Evolutionary conservation across 2,888 invertebrate genomes (phyloP).

Genomic region (Orthonevra nobilis): DNA sequence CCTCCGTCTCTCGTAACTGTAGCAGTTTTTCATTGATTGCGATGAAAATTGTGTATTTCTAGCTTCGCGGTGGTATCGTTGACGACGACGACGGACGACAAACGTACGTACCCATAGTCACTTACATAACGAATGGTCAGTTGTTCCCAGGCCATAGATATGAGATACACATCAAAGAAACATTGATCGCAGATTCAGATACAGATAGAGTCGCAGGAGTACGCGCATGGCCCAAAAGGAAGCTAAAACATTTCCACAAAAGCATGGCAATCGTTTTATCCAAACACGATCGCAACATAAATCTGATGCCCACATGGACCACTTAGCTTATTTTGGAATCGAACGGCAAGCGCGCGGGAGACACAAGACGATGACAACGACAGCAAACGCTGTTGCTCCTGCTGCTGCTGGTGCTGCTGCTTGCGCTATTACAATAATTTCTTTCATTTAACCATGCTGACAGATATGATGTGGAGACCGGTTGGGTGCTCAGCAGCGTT

Average conservation of each 20-base stretch:
- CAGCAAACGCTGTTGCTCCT: slow-evolving; percentile 33
- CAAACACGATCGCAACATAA: slow-evolving; percentile 70
- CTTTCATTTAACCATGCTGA: slow-evolving; percentile 67
- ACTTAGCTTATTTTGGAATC: slow-evolving; percentile 43
- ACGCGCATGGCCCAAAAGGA: slow-evolving; percentile 54
- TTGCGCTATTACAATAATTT: slow-evolving; percentile 66
- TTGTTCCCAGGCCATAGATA: slow-evolving; percentile 58
- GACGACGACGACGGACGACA: too few species aligned
- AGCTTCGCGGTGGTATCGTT: slow-evolving; percentile 19
- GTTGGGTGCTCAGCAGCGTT: slow-evolving; percentile 21
- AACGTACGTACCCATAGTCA: slow-evolving; percentile 8
- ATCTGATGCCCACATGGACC: slow-evolving; percentile 68
- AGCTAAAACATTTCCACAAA: slow-evolving; percentile 69
- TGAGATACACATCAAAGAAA: slow-evolving; percentile 59
- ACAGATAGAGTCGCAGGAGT: slow-evolving; percentile 56
- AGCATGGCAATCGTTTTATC: slow-evolving; percentile 70
- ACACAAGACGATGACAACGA: slow-evolving; percentile 1
- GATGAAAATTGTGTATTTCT: slow-evolving; percentile 36
- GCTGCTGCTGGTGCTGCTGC: slow-evolving; percentile 4
- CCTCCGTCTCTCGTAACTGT: slow-evolving; percentile 34
- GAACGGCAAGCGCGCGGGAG: background rate
- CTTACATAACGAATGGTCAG: slow-evolving; percentile 47
- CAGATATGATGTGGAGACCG: slow-evolving; percentile 67
- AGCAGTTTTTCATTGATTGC: slow-evolving; percentile 54
- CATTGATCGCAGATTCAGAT: slow-evolving; percentile 57